Evolutionary conservation across 2,888 invertebrate genomes (phyloP).

Genomic region (Apoda limacodes): DNA sequence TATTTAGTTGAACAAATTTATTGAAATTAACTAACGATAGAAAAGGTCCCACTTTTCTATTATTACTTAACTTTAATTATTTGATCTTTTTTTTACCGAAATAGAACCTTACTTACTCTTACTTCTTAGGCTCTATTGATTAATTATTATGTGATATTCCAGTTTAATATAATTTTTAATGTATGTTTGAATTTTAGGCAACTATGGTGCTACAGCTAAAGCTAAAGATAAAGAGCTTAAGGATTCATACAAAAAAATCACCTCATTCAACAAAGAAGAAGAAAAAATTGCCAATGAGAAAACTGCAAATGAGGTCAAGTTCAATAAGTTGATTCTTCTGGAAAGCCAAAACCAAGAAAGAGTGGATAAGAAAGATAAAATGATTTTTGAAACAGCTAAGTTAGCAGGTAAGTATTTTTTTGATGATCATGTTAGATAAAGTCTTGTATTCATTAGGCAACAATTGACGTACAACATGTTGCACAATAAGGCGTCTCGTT

Average conservation of each 20-base stretch:
- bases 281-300: conserved; percentile 56
- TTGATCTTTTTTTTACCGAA: no score
- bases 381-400: conserved; percentile 47
- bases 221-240: conserved; percentile 50
- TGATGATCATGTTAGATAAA: no score
- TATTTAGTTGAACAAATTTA: no score
- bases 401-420: conserved; percentile 43
- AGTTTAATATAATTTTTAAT: not conserved
- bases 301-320: conserved; percentile 49
- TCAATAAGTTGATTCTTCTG: conserved; percentile 46
- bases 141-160: no score
- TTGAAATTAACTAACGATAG: no score
- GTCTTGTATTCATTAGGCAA: no score
- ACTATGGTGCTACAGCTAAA: conserved; percentile 43
- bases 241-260: conserved; percentile 48
- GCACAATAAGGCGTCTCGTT: no score
- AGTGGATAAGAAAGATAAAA: conserved; percentile 46
- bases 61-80: not conserved
- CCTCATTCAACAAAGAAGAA: conserved; percentile 50
- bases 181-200: conserved; percentile 31
- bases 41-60: no score
- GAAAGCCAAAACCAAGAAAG: conserved; percentile 62
- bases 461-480: no score
- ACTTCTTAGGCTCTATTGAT: no score
- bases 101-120: no score